Conservation (phyloP, 2,888 invertebrate species). For the Philonicus albiceps region DNA sequence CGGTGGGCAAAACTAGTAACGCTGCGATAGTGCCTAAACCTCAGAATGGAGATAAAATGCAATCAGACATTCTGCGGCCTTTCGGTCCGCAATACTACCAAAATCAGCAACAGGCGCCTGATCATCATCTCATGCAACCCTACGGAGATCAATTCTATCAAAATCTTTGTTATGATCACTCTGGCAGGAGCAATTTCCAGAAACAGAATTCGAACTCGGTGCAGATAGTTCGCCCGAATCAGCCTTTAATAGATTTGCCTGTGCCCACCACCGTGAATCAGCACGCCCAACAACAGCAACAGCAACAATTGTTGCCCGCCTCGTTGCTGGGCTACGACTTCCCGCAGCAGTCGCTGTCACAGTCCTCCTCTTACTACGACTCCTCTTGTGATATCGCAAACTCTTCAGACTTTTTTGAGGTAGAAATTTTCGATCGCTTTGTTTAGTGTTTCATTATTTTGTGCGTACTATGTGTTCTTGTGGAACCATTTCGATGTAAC, state of each 20-base stretch:
- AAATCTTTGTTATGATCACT: not conserved
- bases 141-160: not conserved
- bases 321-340: conserved; percentile 35
- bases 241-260: not conserved
- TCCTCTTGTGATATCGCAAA: conserved; percentile 58
- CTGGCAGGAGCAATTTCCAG: not conserved
- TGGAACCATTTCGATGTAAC: not conserved
- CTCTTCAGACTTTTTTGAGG: conserved; percentile 61
- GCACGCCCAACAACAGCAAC: conserved; percentile 45
- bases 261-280: conserved; percentile 16
- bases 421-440: conserved; percentile 54
- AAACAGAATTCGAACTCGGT: conserved; percentile 47
- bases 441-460: not conserved
- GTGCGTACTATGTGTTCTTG: not conserved
- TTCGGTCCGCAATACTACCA: conserved; percentile 47
- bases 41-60: conserved; percentile 40
- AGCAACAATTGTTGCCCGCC: conserved; percentile 46
- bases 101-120: not conserved
- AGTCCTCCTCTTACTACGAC: conserved; percentile 49
- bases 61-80: conserved; percentile 44
- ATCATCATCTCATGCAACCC: not conserved
- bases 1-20: conserved; percentile 28
- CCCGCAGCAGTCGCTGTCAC: conserved; percentile 10
- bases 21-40: not conserved
- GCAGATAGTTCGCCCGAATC: not conserved